Percentiles rank a stretch among this genome's conserved stretches.
Conservation (phyloP, 1,140 invertebrate species). For the Colletes gigas region DNA sequence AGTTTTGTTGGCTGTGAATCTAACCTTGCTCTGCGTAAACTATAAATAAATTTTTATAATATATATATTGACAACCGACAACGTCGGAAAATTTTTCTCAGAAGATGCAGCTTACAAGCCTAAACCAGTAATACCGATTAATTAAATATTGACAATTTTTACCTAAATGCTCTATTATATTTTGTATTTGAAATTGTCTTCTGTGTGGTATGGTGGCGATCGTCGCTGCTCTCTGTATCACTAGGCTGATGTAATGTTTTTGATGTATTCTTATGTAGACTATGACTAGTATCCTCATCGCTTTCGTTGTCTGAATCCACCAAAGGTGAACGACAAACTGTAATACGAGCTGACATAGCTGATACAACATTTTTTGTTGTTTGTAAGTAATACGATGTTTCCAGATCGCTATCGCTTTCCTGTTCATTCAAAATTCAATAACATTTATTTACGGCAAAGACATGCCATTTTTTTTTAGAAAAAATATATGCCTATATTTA, state of each 20-base stretch:
- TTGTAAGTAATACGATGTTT: constrained; percentile 72
- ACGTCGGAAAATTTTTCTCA: too few species aligned
- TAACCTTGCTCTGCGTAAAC: constrained; percentile 62
- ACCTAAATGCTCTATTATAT: constrained; percentile 81
- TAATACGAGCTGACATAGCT: constrained; percentile 83
- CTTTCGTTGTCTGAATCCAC: constrained; percentile 72
- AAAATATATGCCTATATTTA: constrained; percentile 24
- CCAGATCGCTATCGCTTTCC: constrained; percentile 72
- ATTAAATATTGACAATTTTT: constrained; percentile 35
- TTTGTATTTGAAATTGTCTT: constrained; percentile 80
- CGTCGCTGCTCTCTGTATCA: constrained; percentile 72
- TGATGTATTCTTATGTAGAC: constrained; percentile 63
- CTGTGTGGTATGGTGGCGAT: constrained; percentile 56
- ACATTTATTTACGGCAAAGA: constrained; percentile 2
- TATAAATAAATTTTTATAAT: constrained; percentile 31
- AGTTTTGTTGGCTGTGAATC: constrained; percentile 61
- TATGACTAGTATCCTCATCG: constrained; percentile 73
- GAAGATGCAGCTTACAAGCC: too few species aligned
- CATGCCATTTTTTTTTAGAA: neutral
- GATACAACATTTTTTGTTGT: constrained; percentile 82
- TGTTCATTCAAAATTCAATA: constrained; percentile 31
- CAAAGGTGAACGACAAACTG: constrained; percentile 69
- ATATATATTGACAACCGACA: neutral
- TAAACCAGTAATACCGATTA: neutral
- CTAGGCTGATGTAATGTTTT: constrained; percentile 63